These are phyloP conservation scores for Eonycteris spelaea DNA, from an alignment of 2,113 vertebrate genomes.

Conservation along the genomic window DNA sequence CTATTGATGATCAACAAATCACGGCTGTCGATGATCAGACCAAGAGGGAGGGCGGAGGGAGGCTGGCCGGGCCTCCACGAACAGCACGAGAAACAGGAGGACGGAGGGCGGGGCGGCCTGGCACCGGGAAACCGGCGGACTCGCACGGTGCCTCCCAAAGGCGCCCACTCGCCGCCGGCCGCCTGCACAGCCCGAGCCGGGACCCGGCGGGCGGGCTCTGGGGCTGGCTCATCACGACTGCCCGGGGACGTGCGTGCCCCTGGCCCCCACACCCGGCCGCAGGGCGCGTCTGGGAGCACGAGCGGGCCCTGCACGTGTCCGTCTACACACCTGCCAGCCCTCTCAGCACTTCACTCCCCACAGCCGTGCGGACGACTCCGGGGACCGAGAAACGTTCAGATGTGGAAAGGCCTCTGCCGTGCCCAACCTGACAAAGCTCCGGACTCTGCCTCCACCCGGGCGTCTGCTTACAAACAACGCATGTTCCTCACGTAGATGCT, in stretches of 20 bases:
- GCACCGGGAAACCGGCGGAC: conserved; percentile 43
- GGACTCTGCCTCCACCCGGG: too few species aligned
- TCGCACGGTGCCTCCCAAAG: neutral
- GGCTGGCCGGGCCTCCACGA: conserved; percentile 62
- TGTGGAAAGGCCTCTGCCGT: neutral
- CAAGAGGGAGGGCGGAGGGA: neutral
- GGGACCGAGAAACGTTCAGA: neutral
- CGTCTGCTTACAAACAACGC: fast-evolving
- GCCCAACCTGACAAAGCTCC: neutral
- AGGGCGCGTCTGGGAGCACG: neutral
- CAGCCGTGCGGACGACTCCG: fast-evolving
- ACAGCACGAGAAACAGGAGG: conserved; percentile 55
- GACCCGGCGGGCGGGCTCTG: conserved; percentile 44
- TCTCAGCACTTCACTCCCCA: neutral
- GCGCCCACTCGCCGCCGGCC: too few species aligned
- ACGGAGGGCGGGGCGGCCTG: conserved; percentile 34
- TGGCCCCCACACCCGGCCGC: too few species aligned
- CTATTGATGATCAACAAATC: conserved; percentile 55
- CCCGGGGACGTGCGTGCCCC: too few species aligned
- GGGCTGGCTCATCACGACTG: too few species aligned
- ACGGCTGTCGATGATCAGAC: conserved; percentile 40
- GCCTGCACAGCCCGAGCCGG: neutral
- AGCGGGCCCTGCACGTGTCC: neutral
- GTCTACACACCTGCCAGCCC: neutral
- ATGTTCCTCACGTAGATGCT: fast-evolving